These are phyloP conservation scores for Lynx canadensis DNA, from an alignment of 2,113 vertebrate species.

Conservation along the genomic window DNA sequence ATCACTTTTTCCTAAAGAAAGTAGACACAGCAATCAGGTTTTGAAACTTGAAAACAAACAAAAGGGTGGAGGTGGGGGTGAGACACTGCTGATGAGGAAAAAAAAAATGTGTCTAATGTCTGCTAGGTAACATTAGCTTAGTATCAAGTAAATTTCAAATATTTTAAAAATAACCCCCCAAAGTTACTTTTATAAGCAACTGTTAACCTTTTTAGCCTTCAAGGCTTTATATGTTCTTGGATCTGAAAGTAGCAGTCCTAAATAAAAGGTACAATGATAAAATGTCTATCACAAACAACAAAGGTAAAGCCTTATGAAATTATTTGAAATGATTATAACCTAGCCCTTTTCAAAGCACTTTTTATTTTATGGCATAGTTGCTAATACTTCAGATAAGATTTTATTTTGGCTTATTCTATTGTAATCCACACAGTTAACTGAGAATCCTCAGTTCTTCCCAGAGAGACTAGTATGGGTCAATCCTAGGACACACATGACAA, in stretches of 20 bases:
- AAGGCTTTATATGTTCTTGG: background rate
- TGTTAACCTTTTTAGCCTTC: background rate
- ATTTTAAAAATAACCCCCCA: slow-evolving; percentile 29
- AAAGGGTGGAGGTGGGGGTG: accelerated
- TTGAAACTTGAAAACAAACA: background rate
- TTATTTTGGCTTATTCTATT: background rate
- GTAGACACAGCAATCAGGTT: slow-evolving; percentile 30
- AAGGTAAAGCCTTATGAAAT: background rate
- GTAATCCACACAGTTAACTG: background rate
- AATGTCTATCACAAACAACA: background rate
- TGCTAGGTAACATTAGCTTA: background rate
- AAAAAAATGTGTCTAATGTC: background rate
- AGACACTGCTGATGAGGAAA: background rate
- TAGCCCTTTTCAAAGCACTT: background rate
- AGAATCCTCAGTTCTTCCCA: background rate
- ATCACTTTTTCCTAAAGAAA: slow-evolving; percentile 92
- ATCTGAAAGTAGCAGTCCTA: background rate
- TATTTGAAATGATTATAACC: background rate
- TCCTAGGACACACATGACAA: background rate
- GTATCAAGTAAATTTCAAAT: background rate
- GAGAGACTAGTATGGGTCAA: background rate
- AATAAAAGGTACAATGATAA: background rate
- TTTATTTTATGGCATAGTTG: background rate
- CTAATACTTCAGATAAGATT: background rate
- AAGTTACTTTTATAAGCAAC: background rate